A percentile compares a stretch with the other conserved stretches of the same genome.
Conservation (phyloP, 2,113 vertebrate genomes). For the Lepidothrix coronata region DNA sequence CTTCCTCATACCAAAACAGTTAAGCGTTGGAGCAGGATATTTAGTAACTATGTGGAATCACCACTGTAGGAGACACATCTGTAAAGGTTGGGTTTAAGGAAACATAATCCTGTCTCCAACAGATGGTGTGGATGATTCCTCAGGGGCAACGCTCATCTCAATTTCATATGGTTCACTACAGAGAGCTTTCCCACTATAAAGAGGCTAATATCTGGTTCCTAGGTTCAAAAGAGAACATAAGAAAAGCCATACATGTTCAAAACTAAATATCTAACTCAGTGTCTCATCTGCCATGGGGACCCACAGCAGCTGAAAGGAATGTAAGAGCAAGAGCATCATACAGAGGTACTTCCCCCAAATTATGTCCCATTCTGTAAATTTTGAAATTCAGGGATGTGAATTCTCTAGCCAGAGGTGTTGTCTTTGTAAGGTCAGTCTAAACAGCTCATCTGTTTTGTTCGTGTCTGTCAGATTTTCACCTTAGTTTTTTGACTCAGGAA, state of each 20-base stretch:
- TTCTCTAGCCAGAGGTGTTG: neutral
- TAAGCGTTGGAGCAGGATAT: neutral
- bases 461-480: neutral
- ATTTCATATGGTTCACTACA: neutral
- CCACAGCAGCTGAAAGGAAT: neutral
- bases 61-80: neutral
- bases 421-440: neutral
- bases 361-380: neutral
- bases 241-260: neutral
- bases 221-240: neutral
- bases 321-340: neutral
- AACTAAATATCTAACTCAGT: neutral
- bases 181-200: neutral
- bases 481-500: neutral
- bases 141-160: neutral
- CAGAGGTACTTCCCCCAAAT: neutral
- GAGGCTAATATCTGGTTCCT: neutral
- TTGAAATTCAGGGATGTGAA: neutral
- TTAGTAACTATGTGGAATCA: neutral
- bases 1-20: neutral
- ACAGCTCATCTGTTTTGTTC: neutral
- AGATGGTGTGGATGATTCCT: neutral
- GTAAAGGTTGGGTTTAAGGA: conserved; percentile 2
- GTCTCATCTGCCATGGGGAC: neutral
- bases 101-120: neutral